A percentile compares a stretch with the other conserved stretches of the same genome.
These are phyloP conservation scores for Gasteruption jaculator DNA, from an alignment of 2,888 invertebrate genomes.

Conservation along the genomic window DNA sequence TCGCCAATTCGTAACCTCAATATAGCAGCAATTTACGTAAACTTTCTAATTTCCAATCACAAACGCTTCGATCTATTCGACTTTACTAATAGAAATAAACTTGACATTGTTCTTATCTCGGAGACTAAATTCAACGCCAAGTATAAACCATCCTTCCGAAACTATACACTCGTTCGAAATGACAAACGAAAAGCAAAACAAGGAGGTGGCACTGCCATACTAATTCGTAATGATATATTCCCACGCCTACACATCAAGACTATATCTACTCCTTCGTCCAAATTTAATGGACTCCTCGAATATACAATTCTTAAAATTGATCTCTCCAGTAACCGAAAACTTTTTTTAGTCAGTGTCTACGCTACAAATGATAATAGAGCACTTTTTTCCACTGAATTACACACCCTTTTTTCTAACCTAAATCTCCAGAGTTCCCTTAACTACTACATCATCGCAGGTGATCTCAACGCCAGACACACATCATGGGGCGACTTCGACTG, in stretches of 20 bases:
- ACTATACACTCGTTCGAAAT: constrained; percentile 18
- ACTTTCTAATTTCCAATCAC: constrained; percentile 15
- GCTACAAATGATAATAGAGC: constrained; percentile 9
- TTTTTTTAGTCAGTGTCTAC: constrained; percentile 15
- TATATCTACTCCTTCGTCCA: background rate
- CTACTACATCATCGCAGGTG: constrained; percentile 15
- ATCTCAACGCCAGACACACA: constrained; percentile 13
- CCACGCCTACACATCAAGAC: too few species aligned
- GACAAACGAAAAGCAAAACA: constrained; percentile 11
- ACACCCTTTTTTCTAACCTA: constrained; percentile 5
- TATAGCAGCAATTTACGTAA: constrained; percentile 13
- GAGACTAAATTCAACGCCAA: constrained; percentile 20
- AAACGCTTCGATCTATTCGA: constrained; percentile 11
- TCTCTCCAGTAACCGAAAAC: background rate
- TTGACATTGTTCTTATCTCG: constrained; percentile 14
- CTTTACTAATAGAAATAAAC: constrained; percentile 7
- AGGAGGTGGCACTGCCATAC: constrained; percentile 20
- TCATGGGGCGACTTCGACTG: too few species aligned
- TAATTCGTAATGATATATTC: constrained; percentile 14
- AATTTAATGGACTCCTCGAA: constrained; percentile 12
- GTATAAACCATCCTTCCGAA: constrained; percentile 12
- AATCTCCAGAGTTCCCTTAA: constrained; percentile 4
- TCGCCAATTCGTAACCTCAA: too few species aligned
- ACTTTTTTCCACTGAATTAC: constrained; percentile 8
- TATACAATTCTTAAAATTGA: constrained; percentile 14